Conservation (phyloP, 2,797 vertebrate species). For the Anolis apletophallus region DNA sequence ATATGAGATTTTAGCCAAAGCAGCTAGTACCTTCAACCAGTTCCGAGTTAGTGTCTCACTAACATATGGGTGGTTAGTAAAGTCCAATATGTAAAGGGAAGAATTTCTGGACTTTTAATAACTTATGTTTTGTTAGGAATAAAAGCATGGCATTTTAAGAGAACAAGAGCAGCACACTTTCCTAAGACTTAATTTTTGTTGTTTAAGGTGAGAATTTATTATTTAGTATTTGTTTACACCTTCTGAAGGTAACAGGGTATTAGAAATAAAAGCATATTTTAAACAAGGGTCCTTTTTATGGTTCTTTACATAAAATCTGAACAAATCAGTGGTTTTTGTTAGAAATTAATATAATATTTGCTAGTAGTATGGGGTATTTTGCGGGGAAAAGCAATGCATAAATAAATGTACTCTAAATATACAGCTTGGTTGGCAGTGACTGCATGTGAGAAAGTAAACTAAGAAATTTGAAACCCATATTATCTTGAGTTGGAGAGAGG, state of each 20-base stretch:
- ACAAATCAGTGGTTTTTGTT: background rate
- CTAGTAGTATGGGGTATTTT: too few relatives aligned
- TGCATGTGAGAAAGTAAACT: background rate
- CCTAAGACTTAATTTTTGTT: background rate
- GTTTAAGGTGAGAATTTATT: background rate
- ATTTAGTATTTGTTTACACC: background rate
- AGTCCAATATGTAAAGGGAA: background rate
- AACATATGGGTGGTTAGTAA: background rate
- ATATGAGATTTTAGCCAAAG: background rate
- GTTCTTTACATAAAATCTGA: background rate
- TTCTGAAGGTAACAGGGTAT: background rate
- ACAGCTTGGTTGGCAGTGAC: background rate
- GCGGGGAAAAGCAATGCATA: too few relatives aligned
- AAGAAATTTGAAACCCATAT: too few relatives aligned
- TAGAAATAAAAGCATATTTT: background rate
- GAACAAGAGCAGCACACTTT: background rate
- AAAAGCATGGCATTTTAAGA: background rate
- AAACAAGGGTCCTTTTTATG: background rate
- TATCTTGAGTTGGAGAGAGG: too few relatives aligned
- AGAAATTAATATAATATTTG: background rate
- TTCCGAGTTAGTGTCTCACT: background rate
- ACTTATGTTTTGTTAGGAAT: background rate
- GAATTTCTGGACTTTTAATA: background rate
- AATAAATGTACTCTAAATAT: background rate
- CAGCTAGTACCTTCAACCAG: background rate